phyloP scores from a whole-genome alignment of 2,888 invertebrate genomes.

The Oasisia sp. region DNA sequence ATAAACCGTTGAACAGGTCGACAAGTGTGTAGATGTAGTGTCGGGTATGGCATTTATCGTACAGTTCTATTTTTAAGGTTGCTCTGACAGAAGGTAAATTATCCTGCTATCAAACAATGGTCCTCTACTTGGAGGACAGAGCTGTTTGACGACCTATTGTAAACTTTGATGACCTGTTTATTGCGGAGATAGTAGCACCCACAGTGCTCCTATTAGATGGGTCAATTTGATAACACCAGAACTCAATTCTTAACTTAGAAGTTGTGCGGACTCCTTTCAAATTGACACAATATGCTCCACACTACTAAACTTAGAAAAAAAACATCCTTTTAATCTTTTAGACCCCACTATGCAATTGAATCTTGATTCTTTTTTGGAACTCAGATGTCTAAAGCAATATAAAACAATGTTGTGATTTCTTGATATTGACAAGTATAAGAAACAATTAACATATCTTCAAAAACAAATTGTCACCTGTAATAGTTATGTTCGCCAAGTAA shows the following conservation, averaged over 20 bases:
- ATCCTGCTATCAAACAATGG: background rate
- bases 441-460: too few relatives aligned
- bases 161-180: slow-evolving; percentile 1
- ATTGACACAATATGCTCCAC: too few relatives aligned
- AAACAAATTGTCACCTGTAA: background rate
- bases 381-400: too few relatives aligned
- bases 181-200: background rate
- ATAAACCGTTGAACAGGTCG: background rate
- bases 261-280: too few relatives aligned
- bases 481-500: too few relatives aligned
- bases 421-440: too few relatives aligned
- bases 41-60: background rate
- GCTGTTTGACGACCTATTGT: background rate
- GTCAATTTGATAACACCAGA: background rate
- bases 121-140: background rate
- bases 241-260: background rate
- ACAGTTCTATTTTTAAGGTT: too few relatives aligned
- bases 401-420: too few relatives aligned
- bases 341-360: too few relatives aligned
- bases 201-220: background rate
- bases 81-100: background rate
- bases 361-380: too few relatives aligned
- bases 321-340: too few relatives aligned
- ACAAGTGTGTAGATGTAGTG: background rate
- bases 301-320: too few relatives aligned